phyloP scores from a whole-genome alignment of 2,888 invertebrate genomes.

The Syritta pipiens region DNA sequence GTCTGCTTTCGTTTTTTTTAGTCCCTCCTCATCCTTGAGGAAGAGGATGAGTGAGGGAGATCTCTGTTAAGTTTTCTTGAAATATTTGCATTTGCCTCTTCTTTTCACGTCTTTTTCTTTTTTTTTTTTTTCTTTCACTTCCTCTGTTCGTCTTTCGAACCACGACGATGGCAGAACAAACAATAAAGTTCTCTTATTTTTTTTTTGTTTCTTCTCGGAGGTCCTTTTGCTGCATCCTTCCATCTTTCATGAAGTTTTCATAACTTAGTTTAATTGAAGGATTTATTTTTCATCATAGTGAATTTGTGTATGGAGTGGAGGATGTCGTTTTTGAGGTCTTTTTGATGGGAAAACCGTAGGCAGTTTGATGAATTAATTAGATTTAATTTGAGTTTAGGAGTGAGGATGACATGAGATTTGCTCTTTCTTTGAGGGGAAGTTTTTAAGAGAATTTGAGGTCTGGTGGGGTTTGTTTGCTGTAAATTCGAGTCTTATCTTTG shows the following conservation, averaged over 20 bases:
- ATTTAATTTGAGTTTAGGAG: not conserved
- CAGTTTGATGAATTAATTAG: conserved; percentile 3
- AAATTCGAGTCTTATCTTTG: too few species aligned
- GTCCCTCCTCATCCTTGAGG: too few species aligned
- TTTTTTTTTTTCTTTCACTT: not conserved
- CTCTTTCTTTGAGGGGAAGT: too few species aligned
- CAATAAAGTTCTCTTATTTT: conserved; percentile 25
- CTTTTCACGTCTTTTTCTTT: not conserved
- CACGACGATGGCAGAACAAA: conserved; percentile 12
- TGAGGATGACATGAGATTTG: too few species aligned
- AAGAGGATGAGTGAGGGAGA: too few species aligned
- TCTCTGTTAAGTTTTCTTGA: not conserved
- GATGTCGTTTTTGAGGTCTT: too few species aligned
- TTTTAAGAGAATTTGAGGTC: too few species aligned
- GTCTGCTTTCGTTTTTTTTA: not conserved
- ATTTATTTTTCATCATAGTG: conserved; percentile 10
- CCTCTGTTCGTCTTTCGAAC: not conserved
- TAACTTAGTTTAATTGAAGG: conserved; percentile 20
- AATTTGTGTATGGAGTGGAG: too few species aligned
- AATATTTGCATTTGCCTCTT: not conserved
- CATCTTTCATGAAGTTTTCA: conserved; percentile 7
- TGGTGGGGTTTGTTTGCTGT: too few species aligned
- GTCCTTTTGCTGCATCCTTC: not conserved
- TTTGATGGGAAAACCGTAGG: not conserved
- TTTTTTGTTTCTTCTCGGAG: too few species aligned